Conservation (phyloP, 2,113 vertebrate genomes). For the Gadus chalcogrammus region DNA sequence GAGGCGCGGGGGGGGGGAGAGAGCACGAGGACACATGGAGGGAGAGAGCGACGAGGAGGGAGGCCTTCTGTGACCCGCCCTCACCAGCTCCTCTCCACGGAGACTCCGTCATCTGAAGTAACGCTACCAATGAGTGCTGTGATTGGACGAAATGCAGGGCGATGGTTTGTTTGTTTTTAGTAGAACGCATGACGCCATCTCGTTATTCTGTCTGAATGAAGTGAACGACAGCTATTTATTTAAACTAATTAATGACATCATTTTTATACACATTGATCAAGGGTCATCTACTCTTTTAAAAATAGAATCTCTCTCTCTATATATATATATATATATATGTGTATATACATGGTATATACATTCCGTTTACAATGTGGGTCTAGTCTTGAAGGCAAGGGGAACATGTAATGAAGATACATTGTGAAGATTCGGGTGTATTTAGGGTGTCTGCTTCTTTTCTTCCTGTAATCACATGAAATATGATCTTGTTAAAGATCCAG, state of each 20-base stretch:
- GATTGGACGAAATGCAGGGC: neutral
- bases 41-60: neutral
- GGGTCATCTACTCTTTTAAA: conserved; percentile 39
- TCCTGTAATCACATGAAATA: conserved; percentile 38
- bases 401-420: conserved; percentile 44
- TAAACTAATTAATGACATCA: conserved; percentile 56
- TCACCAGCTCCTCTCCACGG: conserved; percentile 29
- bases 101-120: conserved; percentile 68
- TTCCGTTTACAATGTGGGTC: conserved; percentile 4
- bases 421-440: conserved; percentile 55
- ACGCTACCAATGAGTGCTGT: neutral
- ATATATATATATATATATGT: conserved; percentile 41
- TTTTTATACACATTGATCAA: conserved; percentile 67
- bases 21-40: conserved; percentile 15
- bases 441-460: conserved; percentile 52
- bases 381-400: conserved; percentile 20
- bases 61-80: conserved; percentile 26
- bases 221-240: conserved; percentile 71
- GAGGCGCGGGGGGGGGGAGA: conserved; percentile 1
- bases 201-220: conserved; percentile 33
- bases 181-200: neutral
- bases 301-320: conserved; percentile 51
- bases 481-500: conserved; percentile 34
- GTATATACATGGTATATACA: conserved; percentile 13
- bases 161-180: conserved; percentile 28